Evolutionary conservation across 2,797 vertebrate genomes (phyloP).

Genomic region (Micropoecilia bifurca): DNA sequence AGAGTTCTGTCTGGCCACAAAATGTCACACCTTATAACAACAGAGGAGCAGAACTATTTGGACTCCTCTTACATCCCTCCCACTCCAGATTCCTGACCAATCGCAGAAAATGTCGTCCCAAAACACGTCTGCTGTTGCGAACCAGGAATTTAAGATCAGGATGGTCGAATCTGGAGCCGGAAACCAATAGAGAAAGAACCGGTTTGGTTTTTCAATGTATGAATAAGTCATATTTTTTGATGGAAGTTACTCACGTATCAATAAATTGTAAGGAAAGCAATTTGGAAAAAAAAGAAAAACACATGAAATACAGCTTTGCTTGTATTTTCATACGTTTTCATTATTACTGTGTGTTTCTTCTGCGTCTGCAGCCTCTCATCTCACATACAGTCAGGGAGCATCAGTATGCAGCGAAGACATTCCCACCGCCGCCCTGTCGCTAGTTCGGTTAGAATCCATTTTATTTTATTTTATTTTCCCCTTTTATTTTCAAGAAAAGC

Average conservation of each 20-base stretch:
- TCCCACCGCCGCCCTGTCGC: conserved; percentile 4
- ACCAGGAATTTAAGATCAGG: too few species aligned
- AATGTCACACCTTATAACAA: background rate
- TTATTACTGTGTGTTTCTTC: background rate
- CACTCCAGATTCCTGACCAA: background rate
- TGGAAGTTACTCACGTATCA: too few species aligned
- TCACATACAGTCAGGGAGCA: background rate
- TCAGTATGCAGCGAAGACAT: conserved; percentile 1
- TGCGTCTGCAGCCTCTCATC: background rate
- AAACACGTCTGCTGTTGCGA: too few species aligned
- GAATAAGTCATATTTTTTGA: too few species aligned
- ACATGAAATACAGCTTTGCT: background rate
- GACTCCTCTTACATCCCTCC: background rate
- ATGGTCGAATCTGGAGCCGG: too few species aligned
- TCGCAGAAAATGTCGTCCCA: background rate
- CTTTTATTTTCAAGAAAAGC: background rate
- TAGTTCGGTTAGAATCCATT: background rate
- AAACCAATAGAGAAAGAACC: too few species aligned
- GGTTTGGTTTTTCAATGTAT: too few species aligned
- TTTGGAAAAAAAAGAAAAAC: too few species aligned
- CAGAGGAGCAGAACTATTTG: background rate
- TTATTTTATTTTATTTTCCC: background rate
- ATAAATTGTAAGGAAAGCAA: too few species aligned
- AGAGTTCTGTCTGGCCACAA: background rate
- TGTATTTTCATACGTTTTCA: background rate